phyloP scores from a whole-genome alignment of 2,888 invertebrate genomes.

The Ceraclea dissimilis region DNA sequence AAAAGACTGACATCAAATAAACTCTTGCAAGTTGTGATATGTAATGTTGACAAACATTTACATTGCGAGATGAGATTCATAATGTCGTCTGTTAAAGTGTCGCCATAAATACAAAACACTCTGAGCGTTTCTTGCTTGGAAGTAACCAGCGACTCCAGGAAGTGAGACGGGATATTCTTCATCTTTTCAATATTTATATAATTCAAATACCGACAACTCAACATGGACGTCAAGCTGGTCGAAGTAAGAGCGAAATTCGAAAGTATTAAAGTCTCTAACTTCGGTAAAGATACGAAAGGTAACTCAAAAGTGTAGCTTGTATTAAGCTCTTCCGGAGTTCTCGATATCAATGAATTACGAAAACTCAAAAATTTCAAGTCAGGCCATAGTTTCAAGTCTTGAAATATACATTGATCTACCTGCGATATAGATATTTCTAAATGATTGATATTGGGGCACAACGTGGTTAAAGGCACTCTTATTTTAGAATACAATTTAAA shows the following conservation, averaged over 20 bases:
- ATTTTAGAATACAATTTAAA: slow-evolving; percentile 49
- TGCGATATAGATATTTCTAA: slow-evolving; percentile 50
- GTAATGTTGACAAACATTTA: slow-evolving; percentile 39
- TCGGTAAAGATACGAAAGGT: slow-evolving; percentile 44
- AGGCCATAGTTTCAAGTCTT: slow-evolving; percentile 45
- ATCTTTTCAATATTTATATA: slow-evolving; percentile 49
- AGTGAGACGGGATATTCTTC: slow-evolving; percentile 48
- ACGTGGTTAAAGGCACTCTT: slow-evolving; percentile 43
- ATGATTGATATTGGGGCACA: slow-evolving; percentile 47
- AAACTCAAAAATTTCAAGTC: slow-evolving; percentile 47
- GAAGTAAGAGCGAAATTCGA: slow-evolving; percentile 47
- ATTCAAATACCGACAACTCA: slow-evolving; percentile 42
- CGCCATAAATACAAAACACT: slow-evolving; percentile 46
- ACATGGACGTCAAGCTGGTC: slow-evolving; percentile 43
- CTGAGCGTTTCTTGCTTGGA: slow-evolving; percentile 39
- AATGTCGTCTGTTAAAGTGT: slow-evolving; percentile 46
- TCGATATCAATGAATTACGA: slow-evolving; percentile 44
- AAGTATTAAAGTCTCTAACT: slow-evolving; percentile 41
- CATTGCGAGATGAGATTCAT: slow-evolving; percentile 42
- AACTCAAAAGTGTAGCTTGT: slow-evolving; percentile 46
- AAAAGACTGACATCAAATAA: slow-evolving; percentile 46
- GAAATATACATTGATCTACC: slow-evolving; percentile 48
- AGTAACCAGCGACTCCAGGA: slow-evolving; percentile 41
- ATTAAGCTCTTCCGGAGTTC: slow-evolving; percentile 39
- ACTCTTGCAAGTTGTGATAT: slow-evolving; percentile 48